Evolutionary conservation across 2,888 invertebrate genomes (phyloP).

Genomic region (Chrysomela aeneicollis): DNA sequence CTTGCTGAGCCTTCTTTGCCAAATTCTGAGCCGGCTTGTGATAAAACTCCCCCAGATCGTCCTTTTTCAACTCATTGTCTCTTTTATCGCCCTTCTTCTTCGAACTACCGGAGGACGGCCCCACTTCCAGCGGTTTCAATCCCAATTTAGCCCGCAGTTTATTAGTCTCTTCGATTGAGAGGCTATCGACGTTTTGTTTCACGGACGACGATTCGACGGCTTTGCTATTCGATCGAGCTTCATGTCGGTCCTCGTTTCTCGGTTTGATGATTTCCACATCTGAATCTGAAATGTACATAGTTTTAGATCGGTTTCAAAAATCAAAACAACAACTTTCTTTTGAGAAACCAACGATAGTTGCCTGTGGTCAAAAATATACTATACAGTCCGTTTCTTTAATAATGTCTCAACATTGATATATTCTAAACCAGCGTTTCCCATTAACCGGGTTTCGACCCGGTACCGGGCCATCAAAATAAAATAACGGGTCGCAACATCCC

Average conservation of each 20-base stretch:
- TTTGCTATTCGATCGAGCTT: slow-evolving; percentile 43
- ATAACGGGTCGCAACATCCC: no score
- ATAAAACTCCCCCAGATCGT: slow-evolving; percentile 80
- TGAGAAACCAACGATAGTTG: no score
- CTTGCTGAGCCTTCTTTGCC: slow-evolving; percentile 75
- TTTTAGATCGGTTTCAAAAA: no score
- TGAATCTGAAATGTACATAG: slow-evolving; percentile 11
- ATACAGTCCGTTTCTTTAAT: no score
- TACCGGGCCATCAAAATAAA: no score
- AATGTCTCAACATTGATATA: no score
- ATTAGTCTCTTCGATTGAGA: slow-evolving; percentile 88
- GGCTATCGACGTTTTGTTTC: slow-evolving; percentile 62
- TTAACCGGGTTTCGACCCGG: no score
- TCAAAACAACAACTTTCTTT: no score
- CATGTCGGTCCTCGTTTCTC: no score
- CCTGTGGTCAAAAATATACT: no score
- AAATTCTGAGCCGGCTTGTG: slow-evolving; percentile 85
- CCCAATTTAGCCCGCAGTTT: slow-evolving; percentile 91
- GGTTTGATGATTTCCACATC: slow-evolving; percentile 5
- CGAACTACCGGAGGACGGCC: slow-evolving; percentile 42
- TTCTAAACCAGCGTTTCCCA: no score
- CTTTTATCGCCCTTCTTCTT: slow-evolving; percentile 57
- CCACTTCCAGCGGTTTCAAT: slow-evolving; percentile 87
- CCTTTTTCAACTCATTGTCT: slow-evolving; percentile 63
- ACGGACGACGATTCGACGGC: slow-evolving; percentile 54